Conservation (phyloP, 2,888 invertebrate species). For the Rambutsinella grinnellia region DNA sequence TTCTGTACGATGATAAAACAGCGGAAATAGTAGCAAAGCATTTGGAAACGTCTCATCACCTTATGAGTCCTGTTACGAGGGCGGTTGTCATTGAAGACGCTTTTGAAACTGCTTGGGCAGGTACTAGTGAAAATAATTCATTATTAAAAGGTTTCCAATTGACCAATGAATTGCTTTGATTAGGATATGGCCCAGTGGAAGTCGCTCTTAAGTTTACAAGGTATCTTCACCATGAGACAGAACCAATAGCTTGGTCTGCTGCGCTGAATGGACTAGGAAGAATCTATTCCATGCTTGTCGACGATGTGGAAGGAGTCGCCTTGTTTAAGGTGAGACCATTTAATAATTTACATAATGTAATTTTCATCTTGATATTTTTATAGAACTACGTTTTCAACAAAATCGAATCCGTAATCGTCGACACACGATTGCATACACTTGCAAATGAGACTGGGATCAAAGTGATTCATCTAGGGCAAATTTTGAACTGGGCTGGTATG, state of each 20-base stretch:
- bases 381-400: slow-evolving; percentile 20
- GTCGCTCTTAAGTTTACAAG: slow-evolving; percentile 28
- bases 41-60: slow-evolving; percentile 23
- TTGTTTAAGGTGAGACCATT: slow-evolving; percentile 19
- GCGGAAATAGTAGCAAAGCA: slow-evolving; percentile 20
- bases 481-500: slow-evolving; percentile 52
- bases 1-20: slow-evolving; percentile 47
- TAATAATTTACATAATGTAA: background rate
- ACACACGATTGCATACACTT: too few species aligned
- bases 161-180: slow-evolving; percentile 13
- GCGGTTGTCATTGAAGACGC: slow-evolving; percentile 62
- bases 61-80: slow-evolving; percentile 49
- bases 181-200: slow-evolving; percentile 34
- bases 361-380: too few species aligned
- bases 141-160: background rate
- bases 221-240: slow-evolving; percentile 33
- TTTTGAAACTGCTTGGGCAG: slow-evolving; percentile 52
- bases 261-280: slow-evolving; percentile 26
- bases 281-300: slow-evolving; percentile 36
- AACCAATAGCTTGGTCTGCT: slow-evolving; percentile 41
- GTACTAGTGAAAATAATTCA: too few species aligned
- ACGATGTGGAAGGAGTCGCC: background rate
- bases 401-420: too few species aligned
- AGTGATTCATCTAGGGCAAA: slow-evolving; percentile 19
- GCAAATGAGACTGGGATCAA: slow-evolving; percentile 31